phyloP scores from a whole-genome alignment of 2,113 vertebrate species.

The Pygoscelis antarcticus region DNA sequence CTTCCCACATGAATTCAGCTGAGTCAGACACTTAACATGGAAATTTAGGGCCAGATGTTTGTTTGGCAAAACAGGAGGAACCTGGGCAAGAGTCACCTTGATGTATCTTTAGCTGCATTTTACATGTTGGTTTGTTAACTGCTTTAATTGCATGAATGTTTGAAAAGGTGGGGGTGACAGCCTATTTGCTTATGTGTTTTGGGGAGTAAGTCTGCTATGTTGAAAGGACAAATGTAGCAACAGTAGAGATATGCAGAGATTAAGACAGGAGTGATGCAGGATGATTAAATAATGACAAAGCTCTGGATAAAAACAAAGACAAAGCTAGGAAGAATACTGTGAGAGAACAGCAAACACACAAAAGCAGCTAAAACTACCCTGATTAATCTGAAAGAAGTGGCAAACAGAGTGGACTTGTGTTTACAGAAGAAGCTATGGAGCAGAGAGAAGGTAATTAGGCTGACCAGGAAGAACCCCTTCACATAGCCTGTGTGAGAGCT shows the following conservation, averaged over 20 bases:
- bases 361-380: background rate
- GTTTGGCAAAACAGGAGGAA: background rate
- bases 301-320: background rate
- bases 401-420: background rate
- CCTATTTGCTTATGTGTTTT: background rate
- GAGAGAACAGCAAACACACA: background rate
- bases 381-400: background rate
- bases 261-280: accelerated
- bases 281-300: background rate
- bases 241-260: background rate
- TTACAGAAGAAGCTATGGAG: background rate
- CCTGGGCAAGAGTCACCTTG: background rate
- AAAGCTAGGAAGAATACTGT: background rate
- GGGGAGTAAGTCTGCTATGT: background rate
- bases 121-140: background rate
- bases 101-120: background rate
- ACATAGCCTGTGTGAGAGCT: background rate
- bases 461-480: background rate
- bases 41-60: slow-evolving; percentile 9
- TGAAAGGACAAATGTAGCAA: background rate
- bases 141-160: background rate
- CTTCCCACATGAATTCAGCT: background rate
- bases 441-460: background rate
- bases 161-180: accelerated
- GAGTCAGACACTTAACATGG: background rate